Conservation (phyloP, 2,888 invertebrate species). For the Yponomeuta plumbellus region DNA sequence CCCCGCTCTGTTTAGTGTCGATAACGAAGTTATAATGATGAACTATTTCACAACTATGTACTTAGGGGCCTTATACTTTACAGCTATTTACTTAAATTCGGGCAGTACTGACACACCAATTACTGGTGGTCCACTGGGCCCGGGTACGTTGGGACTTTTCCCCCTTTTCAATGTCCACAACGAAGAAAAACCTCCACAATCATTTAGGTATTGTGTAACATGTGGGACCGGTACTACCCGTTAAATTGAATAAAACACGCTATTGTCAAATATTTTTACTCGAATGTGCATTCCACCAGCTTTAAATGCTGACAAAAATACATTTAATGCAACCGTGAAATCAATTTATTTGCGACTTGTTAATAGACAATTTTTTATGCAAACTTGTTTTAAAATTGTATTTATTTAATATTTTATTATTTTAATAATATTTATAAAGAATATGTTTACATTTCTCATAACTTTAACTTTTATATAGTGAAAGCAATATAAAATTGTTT, state of each 20-base stretch:
- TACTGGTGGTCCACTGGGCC: background rate
- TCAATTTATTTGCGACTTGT: background rate
- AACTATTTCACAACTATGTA: slow-evolving; percentile 35
- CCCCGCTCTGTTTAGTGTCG: slow-evolving; percentile 31
- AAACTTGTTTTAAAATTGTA: background rate
- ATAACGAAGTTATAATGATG: slow-evolving; percentile 30
- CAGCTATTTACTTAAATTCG: too few relatives aligned
- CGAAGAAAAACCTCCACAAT: slow-evolving; percentile 33
- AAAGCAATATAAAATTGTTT: too few relatives aligned
- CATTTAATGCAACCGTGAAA: background rate
- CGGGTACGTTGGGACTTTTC: slow-evolving; percentile 20
- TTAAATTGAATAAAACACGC: too few relatives aligned
- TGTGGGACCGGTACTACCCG: background rate
- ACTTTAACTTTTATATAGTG: background rate
- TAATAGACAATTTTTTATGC: background rate
- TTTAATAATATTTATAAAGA: background rate
- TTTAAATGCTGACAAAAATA: background rate
- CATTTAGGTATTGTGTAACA: slow-evolving; percentile 22
- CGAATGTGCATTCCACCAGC: background rate
- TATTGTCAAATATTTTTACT: background rate
- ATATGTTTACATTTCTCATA: background rate
- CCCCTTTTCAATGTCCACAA: slow-evolving; percentile 31
- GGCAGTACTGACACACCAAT: background rate
- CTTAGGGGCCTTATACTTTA: background rate
- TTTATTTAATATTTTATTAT: too few relatives aligned